Percentiles rank a stretch among this genome's conserved stretches.
phyloP scores from a whole-genome alignment of 2,113 vertebrate genomes.

The Cyphomyrus plagiostoma region DNA sequence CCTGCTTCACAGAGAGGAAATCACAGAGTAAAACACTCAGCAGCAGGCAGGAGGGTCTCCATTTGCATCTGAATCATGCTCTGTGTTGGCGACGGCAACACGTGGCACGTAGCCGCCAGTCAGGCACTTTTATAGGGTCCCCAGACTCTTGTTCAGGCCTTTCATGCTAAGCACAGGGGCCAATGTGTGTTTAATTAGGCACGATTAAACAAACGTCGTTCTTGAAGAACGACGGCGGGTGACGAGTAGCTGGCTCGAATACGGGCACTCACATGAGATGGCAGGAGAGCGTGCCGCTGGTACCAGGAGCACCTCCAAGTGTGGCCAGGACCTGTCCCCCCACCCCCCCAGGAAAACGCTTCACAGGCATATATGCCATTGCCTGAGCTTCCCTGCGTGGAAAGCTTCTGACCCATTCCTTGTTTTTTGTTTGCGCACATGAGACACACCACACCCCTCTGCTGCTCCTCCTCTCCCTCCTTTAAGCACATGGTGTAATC shows the following conservation, averaged over 20 bases:
- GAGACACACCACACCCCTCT: background rate
- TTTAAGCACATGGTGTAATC: background rate
- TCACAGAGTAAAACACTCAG: background rate
- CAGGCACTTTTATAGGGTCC: background rate
- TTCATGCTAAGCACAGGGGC: background rate
- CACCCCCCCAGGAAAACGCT: background rate
- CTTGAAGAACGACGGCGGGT: background rate
- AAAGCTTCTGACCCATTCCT: background rate
- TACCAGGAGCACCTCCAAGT: background rate
- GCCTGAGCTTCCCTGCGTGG: background rate
- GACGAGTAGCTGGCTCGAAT: background rate
- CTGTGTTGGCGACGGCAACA: background rate
- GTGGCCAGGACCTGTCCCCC: background rate
- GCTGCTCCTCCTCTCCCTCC: slow-evolving; percentile 1
- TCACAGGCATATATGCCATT: background rate
- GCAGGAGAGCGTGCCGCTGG: background rate
- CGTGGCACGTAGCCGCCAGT: background rate
- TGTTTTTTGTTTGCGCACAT: background rate
- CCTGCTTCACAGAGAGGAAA: background rate
- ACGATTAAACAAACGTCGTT: background rate
- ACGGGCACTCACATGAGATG: background rate
- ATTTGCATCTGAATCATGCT: slow-evolving; percentile 14
- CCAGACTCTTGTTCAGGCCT: background rate
- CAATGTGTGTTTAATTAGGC: background rate
- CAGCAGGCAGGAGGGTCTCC: background rate